Evolutionary conservation across 1,140 invertebrate genomes (phyloP).

Genomic region (Oncopodura yosiiana): DNA sequence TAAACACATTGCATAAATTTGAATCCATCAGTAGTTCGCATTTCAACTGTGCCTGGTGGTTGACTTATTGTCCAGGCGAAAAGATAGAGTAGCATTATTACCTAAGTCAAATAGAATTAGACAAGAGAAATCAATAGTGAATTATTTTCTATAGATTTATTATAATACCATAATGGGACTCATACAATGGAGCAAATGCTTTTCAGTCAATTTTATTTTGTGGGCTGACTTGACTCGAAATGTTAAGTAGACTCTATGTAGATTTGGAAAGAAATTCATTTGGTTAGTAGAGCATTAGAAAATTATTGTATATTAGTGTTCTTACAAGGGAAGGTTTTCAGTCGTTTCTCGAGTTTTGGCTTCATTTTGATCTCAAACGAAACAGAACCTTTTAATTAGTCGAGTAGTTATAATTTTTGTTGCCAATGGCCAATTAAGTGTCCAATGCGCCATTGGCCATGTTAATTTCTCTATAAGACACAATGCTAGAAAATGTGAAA

Average conservation of each 20-base stretch:
- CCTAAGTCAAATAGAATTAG: slow-evolving; percentile 17
- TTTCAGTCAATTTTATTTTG: slow-evolving; percentile 83
- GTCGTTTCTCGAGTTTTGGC: too few relatives aligned
- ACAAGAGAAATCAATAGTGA: not conserved
- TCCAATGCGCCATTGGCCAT: too few relatives aligned
- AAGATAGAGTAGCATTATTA: slow-evolving; percentile 78
- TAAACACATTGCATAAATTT: slow-evolving; percentile 80
- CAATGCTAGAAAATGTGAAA: too few relatives aligned
- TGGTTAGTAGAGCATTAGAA: too few relatives aligned
- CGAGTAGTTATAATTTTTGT: too few relatives aligned
- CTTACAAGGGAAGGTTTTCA: too few relatives aligned
- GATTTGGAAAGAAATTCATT: too few relatives aligned
- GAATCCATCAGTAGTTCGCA: slow-evolving; percentile 59
- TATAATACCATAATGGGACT: slow-evolving; percentile 25
- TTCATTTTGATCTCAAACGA: too few relatives aligned
- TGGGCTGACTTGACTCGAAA: slow-evolving; percentile 89
- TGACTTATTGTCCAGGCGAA: slow-evolving; percentile 78
- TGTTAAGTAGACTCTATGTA: slow-evolving; percentile 84
- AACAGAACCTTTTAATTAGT: too few relatives aligned
- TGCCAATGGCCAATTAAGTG: too few relatives aligned
- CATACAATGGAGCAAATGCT: slow-evolving; percentile 81
- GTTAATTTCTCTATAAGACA: too few relatives aligned
- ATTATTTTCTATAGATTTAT: not conserved
- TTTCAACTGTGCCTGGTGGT: slow-evolving; percentile 63
- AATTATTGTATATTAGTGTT: too few relatives aligned